Evolutionary conservation across 2,113 vertebrate species (phyloP).

Genomic region (Phalacrocorax pelagicus): DNA sequence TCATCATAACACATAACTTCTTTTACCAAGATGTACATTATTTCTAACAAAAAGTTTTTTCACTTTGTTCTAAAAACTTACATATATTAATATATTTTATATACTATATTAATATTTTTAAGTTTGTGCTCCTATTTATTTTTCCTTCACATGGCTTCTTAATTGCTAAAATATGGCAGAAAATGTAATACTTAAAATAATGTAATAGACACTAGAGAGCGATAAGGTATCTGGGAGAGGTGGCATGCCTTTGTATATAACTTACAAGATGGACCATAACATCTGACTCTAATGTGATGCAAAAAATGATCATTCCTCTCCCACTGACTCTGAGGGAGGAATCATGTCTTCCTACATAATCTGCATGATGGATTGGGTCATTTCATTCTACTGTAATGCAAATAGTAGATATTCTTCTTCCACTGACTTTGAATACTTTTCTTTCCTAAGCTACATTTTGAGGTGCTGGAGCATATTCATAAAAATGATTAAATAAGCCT

Average conservation of each 20-base stretch:
- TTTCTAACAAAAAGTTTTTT: neutral
- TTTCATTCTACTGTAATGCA: neutral
- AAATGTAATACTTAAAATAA: neutral
- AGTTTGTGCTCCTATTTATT: neutral
- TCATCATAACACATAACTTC: neutral
- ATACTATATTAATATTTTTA: neutral
- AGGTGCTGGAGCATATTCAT: neutral
- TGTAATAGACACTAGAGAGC: neutral
- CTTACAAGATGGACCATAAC: neutral
- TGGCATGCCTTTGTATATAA: neutral
- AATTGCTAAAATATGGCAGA: neutral
- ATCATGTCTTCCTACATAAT: neutral
- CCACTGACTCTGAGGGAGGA: neutral
- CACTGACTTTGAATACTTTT: neutral
- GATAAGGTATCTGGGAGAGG: neutral
- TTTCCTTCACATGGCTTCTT: neutral
- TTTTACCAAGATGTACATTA: neutral
- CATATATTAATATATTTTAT: neutral
- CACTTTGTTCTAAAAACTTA: neutral
- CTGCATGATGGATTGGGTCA: neutral
- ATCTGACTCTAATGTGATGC: neutral
- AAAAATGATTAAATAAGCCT: neutral
- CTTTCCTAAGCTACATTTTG: neutral
- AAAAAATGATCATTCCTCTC: neutral
- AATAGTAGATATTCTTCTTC: neutral